Base-by-base conservation (phyloP, 2,888 invertebrate species). In the Diaprepes abbreviatus region DNA sequence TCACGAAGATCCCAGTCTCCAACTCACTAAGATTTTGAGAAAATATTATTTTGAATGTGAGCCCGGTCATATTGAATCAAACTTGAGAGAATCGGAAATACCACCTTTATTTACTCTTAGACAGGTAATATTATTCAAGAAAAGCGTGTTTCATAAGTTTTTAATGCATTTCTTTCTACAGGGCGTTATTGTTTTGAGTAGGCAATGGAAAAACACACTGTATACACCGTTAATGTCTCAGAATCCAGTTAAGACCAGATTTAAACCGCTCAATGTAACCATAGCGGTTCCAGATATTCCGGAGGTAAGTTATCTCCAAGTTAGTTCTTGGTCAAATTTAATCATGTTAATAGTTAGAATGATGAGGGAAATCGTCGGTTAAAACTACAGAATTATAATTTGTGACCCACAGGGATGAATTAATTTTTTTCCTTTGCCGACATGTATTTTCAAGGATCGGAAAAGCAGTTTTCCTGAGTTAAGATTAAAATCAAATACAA, bases 201-300 rank as follows among this genome's bases (percentile, higher is more conserved):
- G 97, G 0, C 97, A 98, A 82, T 98, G 97, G 98, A 97, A 97
- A 85, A 97, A 96, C 83, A 93, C 95, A 2, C 86, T 98, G 16
- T 97, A 97, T 83, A 97, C 97, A 75, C 97, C 98, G 0, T 86
- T 96, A 73, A 86, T 97, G 38, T 55, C 71, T 7, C 80, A 83
- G 73, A 94, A 95, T 82, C 95, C 94, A 82, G 93, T 95, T 81
- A 94, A 94, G 86, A 91, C 91, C 68, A 93, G 94, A 81, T 88
- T 92, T 77, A 92, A 92, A 77, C 93, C 94, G 1, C 88, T 95
- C 73, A 96, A 95, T 80, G 95, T 96, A 0, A 93, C 95, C 0
- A 96, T 96, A 83, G 92, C 95, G 1, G 88, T 96, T 68, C 93
- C 94, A 0, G 93, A 93, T 79, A 88, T 92, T 59, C 91, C 93